Evolutionary conservation across 2,113 vertebrate genomes (phyloP), one percentile per base, ranked within the genome.

Genomic region (Catharus bicknelli): DNA sequence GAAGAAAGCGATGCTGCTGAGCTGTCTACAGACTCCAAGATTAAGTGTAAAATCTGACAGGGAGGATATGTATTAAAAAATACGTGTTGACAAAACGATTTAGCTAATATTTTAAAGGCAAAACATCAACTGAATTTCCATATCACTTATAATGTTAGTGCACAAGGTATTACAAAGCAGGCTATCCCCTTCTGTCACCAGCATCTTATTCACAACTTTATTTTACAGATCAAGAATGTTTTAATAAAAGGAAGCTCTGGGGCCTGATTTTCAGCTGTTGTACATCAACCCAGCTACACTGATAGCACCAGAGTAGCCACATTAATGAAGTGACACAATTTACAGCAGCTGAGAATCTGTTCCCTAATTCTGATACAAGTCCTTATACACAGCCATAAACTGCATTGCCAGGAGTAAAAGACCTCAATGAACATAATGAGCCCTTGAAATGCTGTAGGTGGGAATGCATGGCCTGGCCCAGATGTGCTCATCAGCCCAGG

Each of bases 81-180:
- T 95, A 94, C 30, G 93, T 95, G 94, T 96, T 97, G 96, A 96
- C 96, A 97, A 88, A 95, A 90, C 90, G 95, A 96, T 97, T 91
- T 95, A 83, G 91, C 83, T 96, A 96, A 95, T 96, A 96, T 89
- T 95, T 96, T 94, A 95, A 95, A 96, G 92, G 92, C 91, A 97
- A 96, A 96, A 95, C 57, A 97, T 93, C 90, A 86, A 87, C 93
- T 85, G 68, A 80, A 93, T 92, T 97, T 97, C 70, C 85, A 89
- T 95, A 95, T 88, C 69, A 78, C 94, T 95, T 94, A 58, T 85
- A 95, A 95, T 9, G 73, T 47, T 84, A 61, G 75, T 30, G 93
- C 93, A 89, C 69, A 86, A 92, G 92, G 86, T 92, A 95, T 77
- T 92, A 88, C 92, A 88, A 88, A 90, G 88, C 88, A 82, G 80